Evolutionary conservation across 2,113 vertebrate species (phyloP).

Genomic region (Hydrochoerus hydrochaeris): DNA sequence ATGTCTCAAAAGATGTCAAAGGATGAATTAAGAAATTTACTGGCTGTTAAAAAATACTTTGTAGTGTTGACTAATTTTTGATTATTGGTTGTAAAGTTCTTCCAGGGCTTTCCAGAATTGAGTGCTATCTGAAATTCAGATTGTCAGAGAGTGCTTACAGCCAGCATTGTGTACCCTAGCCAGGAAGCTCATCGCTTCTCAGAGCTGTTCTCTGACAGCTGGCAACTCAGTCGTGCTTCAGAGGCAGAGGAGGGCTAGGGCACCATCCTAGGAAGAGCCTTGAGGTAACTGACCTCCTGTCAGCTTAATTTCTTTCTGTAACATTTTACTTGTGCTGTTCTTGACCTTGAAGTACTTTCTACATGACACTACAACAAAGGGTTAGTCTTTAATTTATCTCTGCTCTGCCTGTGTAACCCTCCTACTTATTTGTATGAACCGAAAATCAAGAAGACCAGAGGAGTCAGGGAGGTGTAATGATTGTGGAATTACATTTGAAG

Average conservation of each 20-base stretch:
- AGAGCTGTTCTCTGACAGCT: not conserved
- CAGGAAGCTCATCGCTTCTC: not conserved
- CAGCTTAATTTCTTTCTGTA: not conserved
- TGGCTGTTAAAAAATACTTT: slow-evolving; percentile 18
- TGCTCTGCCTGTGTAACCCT: not conserved
- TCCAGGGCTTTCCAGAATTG: not conserved
- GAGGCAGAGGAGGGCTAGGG: not conserved
- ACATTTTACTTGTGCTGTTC: not conserved
- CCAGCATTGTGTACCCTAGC: not conserved
- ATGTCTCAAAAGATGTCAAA: slow-evolving; percentile 41
- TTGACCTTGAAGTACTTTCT: slow-evolving; percentile 4
- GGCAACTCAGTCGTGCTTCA: not conserved
- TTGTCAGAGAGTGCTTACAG: not conserved
- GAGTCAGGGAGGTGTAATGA: not conserved
- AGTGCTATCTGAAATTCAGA: not conserved
- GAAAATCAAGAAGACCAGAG: not conserved
- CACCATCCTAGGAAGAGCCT: not conserved
- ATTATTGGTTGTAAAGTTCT: slow-evolving; percentile 35
- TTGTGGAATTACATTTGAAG: not conserved
- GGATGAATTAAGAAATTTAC: slow-evolving; percentile 1
- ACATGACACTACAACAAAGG: not conserved
- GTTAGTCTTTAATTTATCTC: not conserved
- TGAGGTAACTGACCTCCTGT: not conserved
- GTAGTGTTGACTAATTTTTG: not conserved
- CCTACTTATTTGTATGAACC: not conserved